Conservation (phyloP, 2,113 vertebrate genomes). For the Tricholaema leucomelas region DNA sequence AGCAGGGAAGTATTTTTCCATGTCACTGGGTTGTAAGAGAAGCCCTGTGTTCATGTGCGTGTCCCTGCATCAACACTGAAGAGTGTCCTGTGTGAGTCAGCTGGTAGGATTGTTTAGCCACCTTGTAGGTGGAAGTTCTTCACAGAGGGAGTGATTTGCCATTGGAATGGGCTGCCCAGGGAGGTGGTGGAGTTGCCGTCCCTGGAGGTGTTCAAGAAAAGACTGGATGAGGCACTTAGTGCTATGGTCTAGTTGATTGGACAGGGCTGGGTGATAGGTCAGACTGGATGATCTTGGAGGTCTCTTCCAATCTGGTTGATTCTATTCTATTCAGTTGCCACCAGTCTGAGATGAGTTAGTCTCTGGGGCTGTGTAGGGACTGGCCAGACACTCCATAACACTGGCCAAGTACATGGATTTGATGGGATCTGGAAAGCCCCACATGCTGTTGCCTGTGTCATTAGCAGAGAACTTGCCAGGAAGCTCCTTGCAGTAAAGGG, state of each 20-base stretch:
- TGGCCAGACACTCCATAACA: neutral
- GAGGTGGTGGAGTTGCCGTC: too few relatives aligned
- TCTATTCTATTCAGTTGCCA: too few relatives aligned
- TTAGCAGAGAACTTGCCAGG: neutral
- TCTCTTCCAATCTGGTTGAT: too few relatives aligned
- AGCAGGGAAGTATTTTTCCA: neutral
- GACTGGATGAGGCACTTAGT: too few relatives aligned
- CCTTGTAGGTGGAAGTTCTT: too few relatives aligned
- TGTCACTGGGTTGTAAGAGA: neutral
- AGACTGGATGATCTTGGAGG: too few relatives aligned
- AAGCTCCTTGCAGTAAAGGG: neutral
- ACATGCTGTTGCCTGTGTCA: fast-evolving
- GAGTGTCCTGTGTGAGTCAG: fast-evolving
- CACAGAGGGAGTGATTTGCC: too few relatives aligned
- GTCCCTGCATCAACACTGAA: fast-evolving
- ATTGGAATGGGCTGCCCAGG: too few relatives aligned
- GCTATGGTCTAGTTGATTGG: too few relatives aligned
- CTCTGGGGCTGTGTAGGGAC: neutral
- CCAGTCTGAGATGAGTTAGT: neutral
- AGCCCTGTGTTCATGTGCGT: fast-evolving
- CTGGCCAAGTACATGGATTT: fast-evolving
- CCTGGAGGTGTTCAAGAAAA: too few relatives aligned
- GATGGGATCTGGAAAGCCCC: neutral
- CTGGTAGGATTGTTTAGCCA: neutral
- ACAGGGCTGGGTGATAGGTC: too few relatives aligned